Evolutionary conservation across 92 coral and sea anemone species (phyloP).

Genomic region (Epizoanthus stellaris): DNA sequence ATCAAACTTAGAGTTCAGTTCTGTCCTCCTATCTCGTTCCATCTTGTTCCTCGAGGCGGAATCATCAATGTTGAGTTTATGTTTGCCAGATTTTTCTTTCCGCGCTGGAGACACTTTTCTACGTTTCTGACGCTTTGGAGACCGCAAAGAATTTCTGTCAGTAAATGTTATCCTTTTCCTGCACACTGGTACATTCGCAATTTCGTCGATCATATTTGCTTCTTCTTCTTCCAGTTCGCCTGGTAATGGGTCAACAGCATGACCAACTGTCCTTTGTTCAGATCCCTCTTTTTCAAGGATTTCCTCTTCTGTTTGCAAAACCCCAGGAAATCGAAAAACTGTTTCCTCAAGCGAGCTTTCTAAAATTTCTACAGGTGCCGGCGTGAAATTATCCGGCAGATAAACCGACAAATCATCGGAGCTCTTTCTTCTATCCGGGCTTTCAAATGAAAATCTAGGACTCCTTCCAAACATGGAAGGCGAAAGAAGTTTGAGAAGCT

Average conservation of each 20-base stretch:
- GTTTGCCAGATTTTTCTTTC: neutral
- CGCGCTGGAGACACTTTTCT: neutral
- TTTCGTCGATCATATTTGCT: constrained; percentile 1
- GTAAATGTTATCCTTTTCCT: neutral
- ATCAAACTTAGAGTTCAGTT: constrained; percentile 25
- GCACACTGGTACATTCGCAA: neutral
- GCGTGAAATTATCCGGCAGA: constrained; percentile 70
- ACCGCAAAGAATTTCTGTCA: neutral
- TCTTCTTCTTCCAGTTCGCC: neutral
- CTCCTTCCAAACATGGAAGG: constrained; percentile 33
- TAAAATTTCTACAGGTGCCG: constrained; percentile 60
- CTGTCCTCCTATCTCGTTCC: constrained; percentile 33
- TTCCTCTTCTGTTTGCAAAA: constrained; percentile 1
- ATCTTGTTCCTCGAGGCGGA: constrained; percentile 27
- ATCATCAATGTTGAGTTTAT: constrained; percentile 5
- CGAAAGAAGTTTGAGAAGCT: constrained; percentile 12
- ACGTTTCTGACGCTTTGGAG: constrained; percentile 3
- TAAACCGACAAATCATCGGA: constrained; percentile 73
- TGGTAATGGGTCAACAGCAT: neutral
- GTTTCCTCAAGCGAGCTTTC: constrained; percentile 58
- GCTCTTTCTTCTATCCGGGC: constrained; percentile 34
- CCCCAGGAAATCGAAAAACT: constrained; percentile 61
- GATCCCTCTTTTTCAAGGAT: neutral
- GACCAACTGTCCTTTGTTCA: neutral
- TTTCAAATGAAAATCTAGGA: constrained; percentile 18